A percentile compares a stretch with the other conserved stretches of the same genome.
Evolutionary conservation across 2,888 invertebrate genomes (phyloP).

Genomic region (Ischnus inquisitorius): DNA sequence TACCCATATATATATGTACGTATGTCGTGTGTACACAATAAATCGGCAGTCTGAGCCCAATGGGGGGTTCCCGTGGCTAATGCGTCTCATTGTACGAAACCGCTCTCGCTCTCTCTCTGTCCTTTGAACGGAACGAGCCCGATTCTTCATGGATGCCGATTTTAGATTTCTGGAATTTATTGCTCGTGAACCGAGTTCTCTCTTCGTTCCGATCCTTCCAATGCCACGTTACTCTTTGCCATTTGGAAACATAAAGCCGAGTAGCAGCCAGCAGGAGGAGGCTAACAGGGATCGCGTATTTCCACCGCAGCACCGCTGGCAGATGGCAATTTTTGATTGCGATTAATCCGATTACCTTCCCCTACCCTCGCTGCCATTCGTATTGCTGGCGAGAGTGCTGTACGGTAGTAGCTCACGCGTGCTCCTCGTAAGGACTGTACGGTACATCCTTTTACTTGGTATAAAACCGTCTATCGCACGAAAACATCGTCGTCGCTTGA

Average conservation of each 20-base stretch:
- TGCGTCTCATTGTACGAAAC: constrained; percentile 78
- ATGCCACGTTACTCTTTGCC: constrained; percentile 38
- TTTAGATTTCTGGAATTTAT: constrained; percentile 84
- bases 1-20: constrained; percentile 16
- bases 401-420: constrained; percentile 8
- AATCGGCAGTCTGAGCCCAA: constrained; percentile 73
- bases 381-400: constrained; percentile 8
- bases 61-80: constrained; percentile 79
- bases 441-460: constrained; percentile 22
- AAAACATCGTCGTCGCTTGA: constrained; percentile 42
- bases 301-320: constrained; percentile 71
- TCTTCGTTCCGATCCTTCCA: constrained; percentile 39
- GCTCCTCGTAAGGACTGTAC: constrained; percentile 41
- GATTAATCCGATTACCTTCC: constrained; percentile 81
- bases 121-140: constrained; percentile 52
- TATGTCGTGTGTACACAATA: constrained; percentile 55
- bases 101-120: constrained; percentile 56
- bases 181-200: constrained; percentile 66
- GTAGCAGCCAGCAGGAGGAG: constrained; percentile 41
- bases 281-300: constrained; percentile 47
- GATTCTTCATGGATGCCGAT: constrained; percentile 80
- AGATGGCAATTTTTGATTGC: constrained; percentile 81
- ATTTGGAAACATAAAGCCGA: constrained; percentile 50
- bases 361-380: constrained; percentile 11
- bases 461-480: constrained; percentile 35